These are phyloP conservation scores for Lipophrys pholis DNA, from an alignment of 2,113 vertebrate species.

Conservation along the genomic window DNA sequence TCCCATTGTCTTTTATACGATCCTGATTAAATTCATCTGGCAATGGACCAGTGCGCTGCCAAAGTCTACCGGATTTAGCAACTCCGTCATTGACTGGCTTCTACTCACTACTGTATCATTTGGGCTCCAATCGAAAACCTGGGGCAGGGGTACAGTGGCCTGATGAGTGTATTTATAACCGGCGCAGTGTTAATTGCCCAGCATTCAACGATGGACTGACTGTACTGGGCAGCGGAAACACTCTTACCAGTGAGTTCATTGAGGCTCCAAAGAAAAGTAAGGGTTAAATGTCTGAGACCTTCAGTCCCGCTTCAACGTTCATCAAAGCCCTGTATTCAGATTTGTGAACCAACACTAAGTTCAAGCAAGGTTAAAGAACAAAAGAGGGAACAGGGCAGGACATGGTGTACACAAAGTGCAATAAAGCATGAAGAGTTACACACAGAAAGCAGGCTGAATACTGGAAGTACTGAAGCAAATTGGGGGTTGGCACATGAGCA, in stretches of 20 bases:
- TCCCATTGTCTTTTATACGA: slow-evolving; percentile 4
- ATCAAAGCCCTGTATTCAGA: slow-evolving; percentile 44
- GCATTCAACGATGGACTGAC: slow-evolving; percentile 17
- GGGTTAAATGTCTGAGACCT: slow-evolving; percentile 12
- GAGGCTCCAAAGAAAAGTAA: neutral
- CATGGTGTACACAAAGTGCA: slow-evolving; percentile 39
- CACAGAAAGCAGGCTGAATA: slow-evolving; percentile 9
- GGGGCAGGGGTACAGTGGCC: slow-evolving; percentile 6
- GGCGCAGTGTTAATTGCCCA: slow-evolving; percentile 45
- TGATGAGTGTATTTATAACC: slow-evolving; percentile 41
- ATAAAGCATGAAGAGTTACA: slow-evolving; percentile 35
- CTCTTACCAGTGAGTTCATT: neutral
- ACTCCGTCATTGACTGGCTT: slow-evolving; percentile 4
- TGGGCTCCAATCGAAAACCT: slow-evolving; percentile 30
- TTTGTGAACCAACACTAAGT: slow-evolving; percentile 28
- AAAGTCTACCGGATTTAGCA: slow-evolving; percentile 8
- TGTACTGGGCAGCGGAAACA: slow-evolving; percentile 19
- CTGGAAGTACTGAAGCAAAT: slow-evolving; percentile 27
- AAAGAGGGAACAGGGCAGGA: slow-evolving; percentile 42
- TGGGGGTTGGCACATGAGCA: slow-evolving; percentile 33
- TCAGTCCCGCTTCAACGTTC: slow-evolving; percentile 10
- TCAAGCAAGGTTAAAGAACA: slow-evolving; percentile 14
- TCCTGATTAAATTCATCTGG: slow-evolving; percentile 30
- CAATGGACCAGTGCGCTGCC: slow-evolving; percentile 4
- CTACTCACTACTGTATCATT: slow-evolving; percentile 1